Evolutionary conservation across 2,888 invertebrate genomes (phyloP).

Genomic region (Hyles lineata): DNA sequence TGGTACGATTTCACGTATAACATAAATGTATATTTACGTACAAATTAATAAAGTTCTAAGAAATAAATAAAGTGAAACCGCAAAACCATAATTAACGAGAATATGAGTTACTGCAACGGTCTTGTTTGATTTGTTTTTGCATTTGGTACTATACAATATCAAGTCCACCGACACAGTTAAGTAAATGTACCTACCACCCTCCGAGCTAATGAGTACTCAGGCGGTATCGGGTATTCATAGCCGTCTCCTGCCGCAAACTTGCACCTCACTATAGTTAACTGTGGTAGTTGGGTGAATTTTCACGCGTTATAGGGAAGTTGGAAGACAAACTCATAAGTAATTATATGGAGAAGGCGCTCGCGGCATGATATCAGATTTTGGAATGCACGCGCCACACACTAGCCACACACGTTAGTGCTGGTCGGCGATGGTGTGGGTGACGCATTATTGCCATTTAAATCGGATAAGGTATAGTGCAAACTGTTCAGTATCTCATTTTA

Average conservation of each 20-base stretch:
- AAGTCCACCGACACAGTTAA: neutral
- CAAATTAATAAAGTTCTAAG: no score
- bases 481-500: no score
- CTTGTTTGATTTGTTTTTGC: no score
- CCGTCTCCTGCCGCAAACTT: neutral
- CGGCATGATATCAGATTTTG: neutral
- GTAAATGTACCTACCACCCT: neutral
- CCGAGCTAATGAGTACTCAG: neutral
- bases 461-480: neutral
- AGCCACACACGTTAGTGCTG: neutral
- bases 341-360: neutral
- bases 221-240: neutral
- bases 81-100: no score
- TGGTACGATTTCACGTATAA: no score
- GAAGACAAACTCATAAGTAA: constrained; percentile 18
- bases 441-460: neutral
- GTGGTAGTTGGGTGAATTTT: neutral
- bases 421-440: no score
- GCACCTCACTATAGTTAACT: neutral
- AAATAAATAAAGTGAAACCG: no score
- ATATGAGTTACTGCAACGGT: no score
- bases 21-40: no score
- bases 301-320: neutral
- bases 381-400: neutral
- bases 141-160: no score